Conservation (phyloP, 2,888 invertebrate genomes). For the Brachynemurus nebulosus region DNA sequence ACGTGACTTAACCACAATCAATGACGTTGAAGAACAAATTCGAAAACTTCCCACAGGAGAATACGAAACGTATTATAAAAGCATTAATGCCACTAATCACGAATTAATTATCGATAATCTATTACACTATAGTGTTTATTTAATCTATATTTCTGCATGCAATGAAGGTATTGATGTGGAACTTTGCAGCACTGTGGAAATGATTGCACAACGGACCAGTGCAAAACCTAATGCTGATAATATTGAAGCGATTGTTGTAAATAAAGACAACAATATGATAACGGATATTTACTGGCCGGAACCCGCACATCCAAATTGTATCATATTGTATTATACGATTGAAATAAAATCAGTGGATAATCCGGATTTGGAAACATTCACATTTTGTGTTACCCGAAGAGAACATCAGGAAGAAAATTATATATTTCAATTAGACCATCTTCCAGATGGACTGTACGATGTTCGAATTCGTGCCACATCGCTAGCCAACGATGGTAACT, state of each 20-base stretch:
- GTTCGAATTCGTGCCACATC: constrained; percentile 43
- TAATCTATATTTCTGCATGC: constrained; percentile 45
- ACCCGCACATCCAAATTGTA: constrained; percentile 48
- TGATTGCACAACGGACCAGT: constrained; percentile 36
- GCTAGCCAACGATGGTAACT: constrained; percentile 37
- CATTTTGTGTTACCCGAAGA: constrained; percentile 36
- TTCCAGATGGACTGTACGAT: constrained; percentile 43
- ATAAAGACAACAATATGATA: constrained; percentile 21
- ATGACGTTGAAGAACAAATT: not conserved
- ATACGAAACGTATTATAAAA: constrained; percentile 3
- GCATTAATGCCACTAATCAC: constrained; percentile 9
- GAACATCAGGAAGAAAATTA: constrained; percentile 21
- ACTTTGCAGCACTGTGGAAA: constrained; percentile 35
- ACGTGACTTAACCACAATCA: not conserved
- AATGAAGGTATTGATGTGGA: constrained; percentile 34
- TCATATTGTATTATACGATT: constrained; percentile 46
- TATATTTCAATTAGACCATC: constrained; percentile 24
- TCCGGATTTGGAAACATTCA: constrained; percentile 26
- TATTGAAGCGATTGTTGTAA: constrained; percentile 22
- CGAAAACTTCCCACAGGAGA: not conserved
- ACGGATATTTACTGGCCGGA: constrained; percentile 37
- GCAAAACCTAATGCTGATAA: constrained; percentile 30
- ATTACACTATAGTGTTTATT: constrained; percentile 42
- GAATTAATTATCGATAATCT: constrained; percentile 29
- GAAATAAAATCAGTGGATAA: constrained; percentile 34